Evolutionary conservation across 1,140 invertebrate species (phyloP).

Genomic region (Hirudo medicinalis): DNA sequence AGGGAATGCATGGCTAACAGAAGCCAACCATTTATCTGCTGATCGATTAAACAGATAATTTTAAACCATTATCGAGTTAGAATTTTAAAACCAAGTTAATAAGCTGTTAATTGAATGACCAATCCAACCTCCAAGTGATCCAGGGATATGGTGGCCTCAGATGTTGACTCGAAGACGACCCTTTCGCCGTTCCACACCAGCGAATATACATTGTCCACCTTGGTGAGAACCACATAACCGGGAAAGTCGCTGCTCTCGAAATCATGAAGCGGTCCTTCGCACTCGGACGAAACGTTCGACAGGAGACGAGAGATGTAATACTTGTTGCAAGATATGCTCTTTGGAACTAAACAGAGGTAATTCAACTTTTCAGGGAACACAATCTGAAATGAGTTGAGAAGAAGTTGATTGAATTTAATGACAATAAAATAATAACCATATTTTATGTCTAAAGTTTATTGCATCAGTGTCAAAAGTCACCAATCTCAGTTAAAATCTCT

Average conservation of each 20-base stretch:
- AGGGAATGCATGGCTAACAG: conserved; percentile 42
- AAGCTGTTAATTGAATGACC: neutral
- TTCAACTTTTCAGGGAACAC: conserved; percentile 30
- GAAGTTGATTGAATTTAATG: neutral
- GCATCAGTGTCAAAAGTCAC: too few species aligned
- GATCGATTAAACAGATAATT: too few species aligned
- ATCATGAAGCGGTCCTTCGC: conserved; percentile 29
- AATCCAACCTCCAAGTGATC: conserved; percentile 39
- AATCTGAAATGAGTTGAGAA: conserved; percentile 5
- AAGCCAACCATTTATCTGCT: conserved; percentile 41
- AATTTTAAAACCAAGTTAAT: neutral
- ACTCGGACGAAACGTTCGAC: conserved; percentile 37
- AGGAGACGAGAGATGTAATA: conserved; percentile 34
- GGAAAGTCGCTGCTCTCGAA: conserved; percentile 26
- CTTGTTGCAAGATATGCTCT: conserved; percentile 30
- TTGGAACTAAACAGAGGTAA: conserved; percentile 43
- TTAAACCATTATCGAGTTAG: too few species aligned
- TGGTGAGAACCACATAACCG: conserved; percentile 37
- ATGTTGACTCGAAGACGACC: conserved; percentile 41
- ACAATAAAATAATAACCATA: neutral
- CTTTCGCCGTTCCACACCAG: conserved; percentile 32
- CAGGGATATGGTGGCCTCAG: conserved; percentile 43
- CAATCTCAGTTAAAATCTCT: too few species aligned
- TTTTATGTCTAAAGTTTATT: too few species aligned
- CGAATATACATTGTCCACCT: neutral